These are phyloP conservation scores for Nemotelus nigrinus DNA, from an alignment of 2,888 invertebrate genomes.

Conservation along the genomic window DNA sequence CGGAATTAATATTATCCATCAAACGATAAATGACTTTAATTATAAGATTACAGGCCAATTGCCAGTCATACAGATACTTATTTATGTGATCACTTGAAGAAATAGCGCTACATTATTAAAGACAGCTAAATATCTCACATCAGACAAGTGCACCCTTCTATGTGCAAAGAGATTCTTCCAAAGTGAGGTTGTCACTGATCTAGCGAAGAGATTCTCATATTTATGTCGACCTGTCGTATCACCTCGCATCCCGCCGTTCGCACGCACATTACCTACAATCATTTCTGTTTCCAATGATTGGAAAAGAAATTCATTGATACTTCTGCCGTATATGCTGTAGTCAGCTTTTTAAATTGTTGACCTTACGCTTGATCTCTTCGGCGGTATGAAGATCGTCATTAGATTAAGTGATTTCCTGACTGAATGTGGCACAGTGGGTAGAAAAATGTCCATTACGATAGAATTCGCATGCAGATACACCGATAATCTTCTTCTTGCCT, in stretches of 20 bases:
- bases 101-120: background rate
- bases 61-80: conserved; percentile 16
- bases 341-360: conserved; percentile 33
- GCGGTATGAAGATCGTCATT: conserved; percentile 39
- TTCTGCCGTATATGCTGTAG: background rate
- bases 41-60: background rate
- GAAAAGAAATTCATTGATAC: conserved; percentile 38
- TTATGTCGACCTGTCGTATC: background rate
- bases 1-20: conserved; percentile 19
- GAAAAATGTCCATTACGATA: background rate
- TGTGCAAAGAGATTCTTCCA: background rate
- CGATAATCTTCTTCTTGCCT: too few species aligned
- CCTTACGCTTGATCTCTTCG: conserved; percentile 41
- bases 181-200: background rate
- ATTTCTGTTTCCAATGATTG: conserved; percentile 27
- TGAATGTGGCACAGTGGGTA: conserved; percentile 42
- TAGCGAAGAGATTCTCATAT: background rate
- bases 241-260: background rate
- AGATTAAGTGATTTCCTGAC: conserved; percentile 42
- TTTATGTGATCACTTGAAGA: too few species aligned
- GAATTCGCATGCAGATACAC: too few species aligned
- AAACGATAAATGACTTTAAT: conserved; percentile 27
- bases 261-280: conserved; percentile 10
- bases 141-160: background rate
- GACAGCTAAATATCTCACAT: background rate